Conservation (phyloP, 2,113 vertebrate genomes). For the Anguilla japonica region DNA sequence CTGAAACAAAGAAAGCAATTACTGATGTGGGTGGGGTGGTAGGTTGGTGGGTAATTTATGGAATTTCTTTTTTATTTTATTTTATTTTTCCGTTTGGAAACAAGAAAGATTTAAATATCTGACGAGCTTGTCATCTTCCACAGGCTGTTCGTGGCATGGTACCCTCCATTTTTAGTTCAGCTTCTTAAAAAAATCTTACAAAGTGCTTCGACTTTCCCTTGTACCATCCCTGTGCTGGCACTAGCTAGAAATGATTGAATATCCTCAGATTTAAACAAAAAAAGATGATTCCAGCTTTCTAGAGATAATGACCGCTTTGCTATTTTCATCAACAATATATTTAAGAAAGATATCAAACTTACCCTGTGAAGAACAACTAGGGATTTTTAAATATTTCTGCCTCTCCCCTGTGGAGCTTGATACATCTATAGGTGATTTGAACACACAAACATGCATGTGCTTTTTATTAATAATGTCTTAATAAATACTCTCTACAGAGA, state of each 20-base stretch:
- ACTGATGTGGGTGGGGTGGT: conserved; percentile 10
- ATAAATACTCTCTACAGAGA: no score
- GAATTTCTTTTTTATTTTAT: neutral
- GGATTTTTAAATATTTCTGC: neutral
- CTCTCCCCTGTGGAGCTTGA: neutral
- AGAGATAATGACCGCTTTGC: conserved; percentile 38
- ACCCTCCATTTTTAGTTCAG: conserved; percentile 3
- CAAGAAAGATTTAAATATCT: conserved; percentile 5
- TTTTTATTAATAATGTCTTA: neutral
- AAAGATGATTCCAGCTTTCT: conserved; percentile 39
- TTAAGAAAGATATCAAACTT: neutral
- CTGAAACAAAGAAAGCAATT: conserved; percentile 34
- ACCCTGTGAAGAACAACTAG: neutral
- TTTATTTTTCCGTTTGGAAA: neutral
- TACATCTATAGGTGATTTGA: neutral
- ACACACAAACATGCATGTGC: neutral
- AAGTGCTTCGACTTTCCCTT: neutral
- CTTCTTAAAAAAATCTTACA: neutral
- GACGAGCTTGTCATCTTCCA: conserved; percentile 19
- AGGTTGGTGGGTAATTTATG: conserved; percentile 29
- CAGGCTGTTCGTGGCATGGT: conserved; percentile 5
- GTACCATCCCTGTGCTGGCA: conserved; percentile 1
- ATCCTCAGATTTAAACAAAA: conserved; percentile 40
- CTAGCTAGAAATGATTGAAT: conserved; percentile 39
- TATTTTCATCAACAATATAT: neutral